Evolutionary conservation across 1,140 invertebrate genomes (phyloP), one percentile per base, ranked within the genome.

Genomic region (Cydia fagiglandana): DNA sequence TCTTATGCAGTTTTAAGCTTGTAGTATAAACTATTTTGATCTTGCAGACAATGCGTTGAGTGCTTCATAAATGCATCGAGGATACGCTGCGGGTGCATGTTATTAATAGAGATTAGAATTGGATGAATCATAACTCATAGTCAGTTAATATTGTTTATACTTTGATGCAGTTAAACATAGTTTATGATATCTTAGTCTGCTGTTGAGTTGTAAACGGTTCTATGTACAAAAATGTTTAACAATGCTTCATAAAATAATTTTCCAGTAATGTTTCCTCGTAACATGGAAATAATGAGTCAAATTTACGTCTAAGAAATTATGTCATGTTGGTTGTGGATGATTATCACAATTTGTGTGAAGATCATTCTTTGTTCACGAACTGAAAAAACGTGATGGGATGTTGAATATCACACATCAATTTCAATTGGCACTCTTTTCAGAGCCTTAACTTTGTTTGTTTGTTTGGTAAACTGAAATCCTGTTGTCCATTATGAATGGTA

Each of bases 191-290:
- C 17, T 10, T 24, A 10, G 56, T 20, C 53, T 61, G 20, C 6
- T 24, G 56, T 24, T 24, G 20, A 61, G 20, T 24, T 61, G 20
- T 24, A 61, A 61, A 61, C 56, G 20, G n/a, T 4, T n/a, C 15
- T 34, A 41, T 10, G 64, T 9, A 15, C 13, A 34, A 38, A 34
- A 66, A n/a, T 66, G 3, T 30, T 66, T 38, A 70, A 70, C 66
- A 70, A 70, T 70, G 34, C 66, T 10, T 70, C 66, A 70, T 70
- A 70, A 70, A 70, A 70, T 68, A n/a, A 70, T 17, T 70, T 70
- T 38, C 56, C 56, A 38, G 34, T 70, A 15, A 30, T 38, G 38
- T 38, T 45, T 70, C n/a, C 28, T 45, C 15, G 30, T 70, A 38
- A 38, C 6, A 20, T 70, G n/a, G 66, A 70, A 10, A 34, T 70